phyloP scores from a whole-genome alignment of 30 jellyfish, hydroid and myxozoan species.

The Hydractinia symbiolongicarpus region DNA sequence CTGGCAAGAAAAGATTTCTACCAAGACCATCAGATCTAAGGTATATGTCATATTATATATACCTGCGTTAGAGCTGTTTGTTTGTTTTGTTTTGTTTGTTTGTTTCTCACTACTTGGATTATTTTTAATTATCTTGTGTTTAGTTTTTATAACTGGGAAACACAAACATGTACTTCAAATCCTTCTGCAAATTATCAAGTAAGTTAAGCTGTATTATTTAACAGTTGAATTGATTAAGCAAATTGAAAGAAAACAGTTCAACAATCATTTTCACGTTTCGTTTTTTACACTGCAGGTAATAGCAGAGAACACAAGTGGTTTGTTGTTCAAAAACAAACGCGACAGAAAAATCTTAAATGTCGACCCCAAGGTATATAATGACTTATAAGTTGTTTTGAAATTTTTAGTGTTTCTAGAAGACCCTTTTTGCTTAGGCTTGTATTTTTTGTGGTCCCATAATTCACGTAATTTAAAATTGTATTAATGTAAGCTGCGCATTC shows the following conservation, averaged over 20 bases:
- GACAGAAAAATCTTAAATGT: slow-evolving; percentile 88
- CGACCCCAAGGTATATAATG: slow-evolving; percentile 73
- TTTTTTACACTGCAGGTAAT: slow-evolving; percentile 59
- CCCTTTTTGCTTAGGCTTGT: too few species aligned
- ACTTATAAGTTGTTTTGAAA: too few species aligned
- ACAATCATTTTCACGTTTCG: not conserved
- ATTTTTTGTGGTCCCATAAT: not conserved
- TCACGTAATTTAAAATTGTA: too few species aligned
- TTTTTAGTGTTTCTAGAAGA: too few species aligned
- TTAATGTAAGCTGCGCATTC: not conserved
- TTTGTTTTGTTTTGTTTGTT: not conserved
- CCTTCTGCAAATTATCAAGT: slow-evolving; percentile 94
- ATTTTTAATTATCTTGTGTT: too few species aligned
- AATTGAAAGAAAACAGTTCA: not conserved
- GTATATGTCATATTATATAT: slow-evolving; percentile 22
- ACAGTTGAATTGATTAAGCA: not conserved
- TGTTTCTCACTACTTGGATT: too few species aligned
- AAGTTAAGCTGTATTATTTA: not conserved
- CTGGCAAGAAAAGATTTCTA: slow-evolving; percentile 78
- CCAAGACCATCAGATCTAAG: slow-evolving; percentile 96
- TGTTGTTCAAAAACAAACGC: slow-evolving; percentile 78
- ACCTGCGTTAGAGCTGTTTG: not conserved
- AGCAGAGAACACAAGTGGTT: slow-evolving; percentile 89
- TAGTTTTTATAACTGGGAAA: slow-evolving; percentile 95
- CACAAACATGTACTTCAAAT: slow-evolving; percentile 89